Evolutionary conservation across 2,888 invertebrate species (phyloP), one percentile per base, ranked within the genome.

Genomic region (Hypselothyrea guttata): DNA sequence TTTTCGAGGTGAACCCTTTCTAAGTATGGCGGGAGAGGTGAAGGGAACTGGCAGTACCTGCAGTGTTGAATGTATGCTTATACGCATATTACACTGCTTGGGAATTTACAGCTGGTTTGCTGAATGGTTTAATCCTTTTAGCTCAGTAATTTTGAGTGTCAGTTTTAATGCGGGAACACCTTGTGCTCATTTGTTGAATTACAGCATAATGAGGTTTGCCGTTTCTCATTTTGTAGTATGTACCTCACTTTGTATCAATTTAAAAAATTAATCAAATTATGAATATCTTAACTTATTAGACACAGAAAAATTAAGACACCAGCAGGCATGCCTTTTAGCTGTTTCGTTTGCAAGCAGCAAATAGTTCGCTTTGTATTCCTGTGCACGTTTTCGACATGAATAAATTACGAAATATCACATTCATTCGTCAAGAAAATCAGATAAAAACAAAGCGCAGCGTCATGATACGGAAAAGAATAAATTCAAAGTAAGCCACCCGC

Each of bases 91-190:
- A 75, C 68, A 65, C 60, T 59, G 58, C 67, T 64, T 51, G 57
- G 35, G 62, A 52, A 70, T 60, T 83, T 73, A 55, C 81, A 64
- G 68, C 65, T 79, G 76, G 67, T 76, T 60, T 58, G 33, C 68
- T 62, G 47, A 73, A 60, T 60, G 68, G 52, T 58, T 78, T 83
- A 79, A 79, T 79, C 79, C 76, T 72, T 83, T 78, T 73, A 72
- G 70, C 79, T 54, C 28, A 44, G 67, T 70, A 60, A 70, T 76
- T 65, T 61, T 28, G 57, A 75, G 75, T 71, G 71, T 63, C 69
- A 60, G 70, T 71, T 69, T 60, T 69, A 71, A 69, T 69, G 59
- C 46, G 58, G 37, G 9, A 49, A 44, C 49, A 55, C 51, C 60
- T 67, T 71, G 71, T 66, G 53, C 71, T 61, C 71, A 69, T 69